Percentiles rank a stretch among this genome's conserved stretches.
phyloP scores from a whole-genome alignment of 2,888 invertebrate species.

The Drosophila yooni region DNA sequence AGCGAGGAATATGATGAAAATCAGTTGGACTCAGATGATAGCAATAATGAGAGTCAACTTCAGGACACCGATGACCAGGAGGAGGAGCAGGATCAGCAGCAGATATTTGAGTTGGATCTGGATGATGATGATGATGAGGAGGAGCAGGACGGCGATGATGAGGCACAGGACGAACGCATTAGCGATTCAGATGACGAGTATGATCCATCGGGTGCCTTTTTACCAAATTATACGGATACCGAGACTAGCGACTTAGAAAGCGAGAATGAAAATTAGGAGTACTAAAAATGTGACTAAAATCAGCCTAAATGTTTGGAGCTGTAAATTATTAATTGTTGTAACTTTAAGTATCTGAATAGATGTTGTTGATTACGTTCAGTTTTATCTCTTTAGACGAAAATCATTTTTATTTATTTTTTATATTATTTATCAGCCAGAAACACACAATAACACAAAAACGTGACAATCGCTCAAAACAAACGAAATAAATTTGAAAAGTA shows the following conservation, averaged over 20 bases:
- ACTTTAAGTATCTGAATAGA: neutral
- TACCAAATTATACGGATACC: neutral
- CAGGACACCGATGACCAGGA: neutral
- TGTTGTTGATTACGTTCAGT: constrained; percentile 1
- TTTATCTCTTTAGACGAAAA: neutral
- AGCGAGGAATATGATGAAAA: constrained; percentile 10
- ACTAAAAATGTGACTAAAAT: constrained; percentile 18
- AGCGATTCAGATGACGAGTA: neutral
- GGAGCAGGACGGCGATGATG: constrained; percentile 10
- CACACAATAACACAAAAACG: constrained; percentile 62
- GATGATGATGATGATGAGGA: constrained; percentile 2
- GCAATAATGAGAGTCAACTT: neutral
- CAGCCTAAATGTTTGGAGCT: constrained; percentile 15
- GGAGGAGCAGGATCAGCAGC: neutral
- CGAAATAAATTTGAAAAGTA: constrained; percentile 58
- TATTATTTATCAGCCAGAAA: constrained; percentile 16
- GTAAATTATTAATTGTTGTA: constrained; percentile 7
- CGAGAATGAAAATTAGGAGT: constrained; percentile 15
- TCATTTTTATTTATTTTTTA: neutral
- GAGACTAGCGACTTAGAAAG: constrained; percentile 11
- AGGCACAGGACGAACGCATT: neutral
- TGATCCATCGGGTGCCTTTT: constrained; percentile 3
- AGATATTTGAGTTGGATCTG: neutral
- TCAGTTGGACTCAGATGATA: neutral
- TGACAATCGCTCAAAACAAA: constrained; percentile 78